Conservation (phyloP, 2,888 invertebrate genomes). For the Orthosia cruda region DNA sequence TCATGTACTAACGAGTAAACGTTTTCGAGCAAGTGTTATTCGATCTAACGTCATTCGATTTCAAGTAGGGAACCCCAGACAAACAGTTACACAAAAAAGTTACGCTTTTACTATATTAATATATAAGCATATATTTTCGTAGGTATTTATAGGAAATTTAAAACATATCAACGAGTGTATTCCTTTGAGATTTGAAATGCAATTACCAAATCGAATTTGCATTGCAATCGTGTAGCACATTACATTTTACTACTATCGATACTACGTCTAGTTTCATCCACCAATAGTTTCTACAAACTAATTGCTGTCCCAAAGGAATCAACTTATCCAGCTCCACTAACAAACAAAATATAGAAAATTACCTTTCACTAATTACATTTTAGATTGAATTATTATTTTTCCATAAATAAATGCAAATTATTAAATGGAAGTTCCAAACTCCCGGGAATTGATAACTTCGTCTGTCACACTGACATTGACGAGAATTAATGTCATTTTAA, state of each 20-base stretch:
- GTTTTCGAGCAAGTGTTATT: too few relatives aligned
- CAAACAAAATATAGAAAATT: constrained; percentile 25
- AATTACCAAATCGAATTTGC: background rate
- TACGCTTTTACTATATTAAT: too few relatives aligned
- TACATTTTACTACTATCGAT: background rate
- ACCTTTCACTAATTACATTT: constrained; percentile 45
- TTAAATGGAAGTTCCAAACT: constrained; percentile 48
- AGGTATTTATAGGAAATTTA: background rate
- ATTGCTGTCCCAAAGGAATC: constrained; percentile 18
- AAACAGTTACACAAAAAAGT: too few relatives aligned
- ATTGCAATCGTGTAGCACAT: background rate
- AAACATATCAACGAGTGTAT: background rate
- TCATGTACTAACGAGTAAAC: too few relatives aligned
- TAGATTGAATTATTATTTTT: constrained; percentile 51
- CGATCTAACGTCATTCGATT: too few relatives aligned
- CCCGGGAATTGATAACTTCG: constrained; percentile 59
- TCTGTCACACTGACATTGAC: constrained; percentile 54
- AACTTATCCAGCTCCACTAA: constrained; percentile 12
- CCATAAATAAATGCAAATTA: constrained; percentile 62
- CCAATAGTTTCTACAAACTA: constrained; percentile 14
- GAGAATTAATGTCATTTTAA: constrained; percentile 58
- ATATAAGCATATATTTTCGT: too few relatives aligned
- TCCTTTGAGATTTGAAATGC: background rate
- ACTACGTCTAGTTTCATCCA: background rate
- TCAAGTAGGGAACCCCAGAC: too few relatives aligned